These are phyloP conservation scores for Pterocles gutturalis DNA, from an alignment of 2,113 vertebrate species.

Conservation along the genomic window DNA sequence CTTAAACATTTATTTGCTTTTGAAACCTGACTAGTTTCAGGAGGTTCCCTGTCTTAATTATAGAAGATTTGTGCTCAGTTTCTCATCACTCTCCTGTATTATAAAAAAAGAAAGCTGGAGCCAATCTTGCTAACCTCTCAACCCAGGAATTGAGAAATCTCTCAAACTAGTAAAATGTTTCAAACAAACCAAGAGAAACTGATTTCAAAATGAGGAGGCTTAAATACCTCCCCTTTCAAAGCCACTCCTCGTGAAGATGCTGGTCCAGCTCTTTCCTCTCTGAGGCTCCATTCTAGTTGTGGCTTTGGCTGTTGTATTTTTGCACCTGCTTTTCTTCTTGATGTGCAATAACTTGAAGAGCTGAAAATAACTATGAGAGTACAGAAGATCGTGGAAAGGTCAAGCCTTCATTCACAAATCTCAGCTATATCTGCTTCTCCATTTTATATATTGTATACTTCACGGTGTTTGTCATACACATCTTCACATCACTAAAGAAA, in stretches of 20 bases:
- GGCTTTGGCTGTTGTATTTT: not conserved
- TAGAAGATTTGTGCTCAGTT: not conserved
- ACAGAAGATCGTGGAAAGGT: not conserved
- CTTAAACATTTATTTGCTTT: slow-evolving; percentile 31
- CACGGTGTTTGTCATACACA: not conserved
- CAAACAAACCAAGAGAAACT: not conserved
- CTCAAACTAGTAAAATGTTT: not conserved
- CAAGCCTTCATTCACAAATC: not conserved
- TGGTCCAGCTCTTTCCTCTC: not conserved
- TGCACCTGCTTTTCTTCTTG: not conserved
- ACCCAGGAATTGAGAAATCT: not conserved
- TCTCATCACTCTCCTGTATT: not conserved
- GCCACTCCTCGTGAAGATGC: not conserved
- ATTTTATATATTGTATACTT: not conserved
- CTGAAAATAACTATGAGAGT: not conserved
- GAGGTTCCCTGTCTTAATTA: not conserved
- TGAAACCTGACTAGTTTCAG: not conserved
- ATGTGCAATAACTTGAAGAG: accelerated
- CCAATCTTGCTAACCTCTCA: not conserved
- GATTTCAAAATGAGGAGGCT: not conserved
- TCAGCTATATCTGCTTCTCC: not conserved
- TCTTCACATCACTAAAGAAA: not conserved
- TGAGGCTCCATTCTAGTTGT: not conserved
- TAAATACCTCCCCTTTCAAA: not conserved
- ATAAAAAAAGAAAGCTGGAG: not conserved